Evolutionary conservation across 2,888 invertebrate genomes (phyloP).

Genomic region (Bruchidius siliquastri): DNA sequence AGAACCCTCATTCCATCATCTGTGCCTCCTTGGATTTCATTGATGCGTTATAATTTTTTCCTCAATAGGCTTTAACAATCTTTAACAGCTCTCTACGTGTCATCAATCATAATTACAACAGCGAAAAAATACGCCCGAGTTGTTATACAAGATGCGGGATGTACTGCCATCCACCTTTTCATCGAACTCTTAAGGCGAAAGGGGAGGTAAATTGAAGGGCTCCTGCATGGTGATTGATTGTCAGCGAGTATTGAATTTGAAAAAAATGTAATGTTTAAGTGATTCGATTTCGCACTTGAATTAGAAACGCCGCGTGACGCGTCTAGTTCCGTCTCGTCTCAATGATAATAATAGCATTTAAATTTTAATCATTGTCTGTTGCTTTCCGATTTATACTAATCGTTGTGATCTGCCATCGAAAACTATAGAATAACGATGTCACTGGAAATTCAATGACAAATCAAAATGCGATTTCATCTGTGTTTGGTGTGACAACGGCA

Average conservation of each 20-base stretch:
- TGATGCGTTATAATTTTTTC: slow-evolving; percentile 3
- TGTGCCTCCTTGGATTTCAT: not conserved
- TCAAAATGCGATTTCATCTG: too few relatives aligned
- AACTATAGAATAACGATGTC: too few relatives aligned
- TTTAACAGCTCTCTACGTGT: not conserved
- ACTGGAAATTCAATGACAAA: too few relatives aligned
- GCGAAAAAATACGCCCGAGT: not conserved
- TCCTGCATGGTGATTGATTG: not conserved
- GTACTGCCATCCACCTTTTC: not conserved
- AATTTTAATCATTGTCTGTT: too few relatives aligned
- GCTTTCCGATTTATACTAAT: too few relatives aligned
- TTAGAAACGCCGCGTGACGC: too few relatives aligned
- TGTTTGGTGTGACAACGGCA: too few relatives aligned
- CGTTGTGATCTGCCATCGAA: too few relatives aligned
- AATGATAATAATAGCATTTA: too few relatives aligned
- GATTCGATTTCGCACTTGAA: too few relatives aligned
- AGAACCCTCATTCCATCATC: not conserved
- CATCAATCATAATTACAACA: slow-evolving; percentile 1
- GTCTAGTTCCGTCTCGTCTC: too few relatives aligned
- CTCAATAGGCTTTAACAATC: slow-evolving; percentile 3
- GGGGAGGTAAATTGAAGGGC: not conserved
- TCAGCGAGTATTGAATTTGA: not conserved
- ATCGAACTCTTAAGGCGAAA: not conserved
- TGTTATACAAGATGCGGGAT: slow-evolving; percentile 1
- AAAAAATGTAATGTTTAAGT: too few relatives aligned